Base-by-base conservation (phyloP, 2,113 vertebrate species). In the Eulacestoma nigropectus region DNA sequence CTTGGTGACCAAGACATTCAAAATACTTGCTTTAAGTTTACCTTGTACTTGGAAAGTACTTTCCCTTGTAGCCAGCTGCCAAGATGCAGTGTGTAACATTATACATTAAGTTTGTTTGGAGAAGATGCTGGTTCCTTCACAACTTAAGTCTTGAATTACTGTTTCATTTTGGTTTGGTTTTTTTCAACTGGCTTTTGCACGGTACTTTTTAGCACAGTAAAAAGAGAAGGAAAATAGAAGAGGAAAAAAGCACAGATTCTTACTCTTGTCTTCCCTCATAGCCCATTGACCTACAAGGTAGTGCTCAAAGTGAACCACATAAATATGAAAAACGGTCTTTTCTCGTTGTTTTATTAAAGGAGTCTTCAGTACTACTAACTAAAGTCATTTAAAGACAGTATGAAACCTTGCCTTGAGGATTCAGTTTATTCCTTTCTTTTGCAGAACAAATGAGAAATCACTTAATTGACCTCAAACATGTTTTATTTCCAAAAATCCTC, bases 231-330 rank as follows among this genome's bases (percentile, higher is more conserved):
- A 8, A 39, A 39, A 57, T 15, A 25, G 27, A 11, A 19, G 15
- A 17, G 14, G 10, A 23, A 32, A 46, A 18, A 39, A 27, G 0
- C 0, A 0, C 12, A 18, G 37, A 60, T 70, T 75, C 10, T 2
- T 68, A 25, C 16, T 55, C 16, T 41, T 49, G 11, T 9, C 21
- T 84, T 91, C 33, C 7, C 62, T 79, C 6, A 13, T 20, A 63
- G 44, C 3, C 56, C 33, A 44, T 12, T 55, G 16, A 83, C 22
- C 42, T 76, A 64, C 18, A 64, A 23, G 14, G 18, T 44, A 57
- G 15, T 52, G 12, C 15, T 80, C 21, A 56, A 73, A 59, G 16
- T 35, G 7, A 74, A 60, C 55, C 42, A 68, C 13, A 39, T 32
- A 89, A 39, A 77, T 20, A 57, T 16, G 16, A 83, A 68, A 85